Evolutionary conservation across 2,888 invertebrate species (phyloP).

Genomic region (Alloplasta piceator): DNA sequence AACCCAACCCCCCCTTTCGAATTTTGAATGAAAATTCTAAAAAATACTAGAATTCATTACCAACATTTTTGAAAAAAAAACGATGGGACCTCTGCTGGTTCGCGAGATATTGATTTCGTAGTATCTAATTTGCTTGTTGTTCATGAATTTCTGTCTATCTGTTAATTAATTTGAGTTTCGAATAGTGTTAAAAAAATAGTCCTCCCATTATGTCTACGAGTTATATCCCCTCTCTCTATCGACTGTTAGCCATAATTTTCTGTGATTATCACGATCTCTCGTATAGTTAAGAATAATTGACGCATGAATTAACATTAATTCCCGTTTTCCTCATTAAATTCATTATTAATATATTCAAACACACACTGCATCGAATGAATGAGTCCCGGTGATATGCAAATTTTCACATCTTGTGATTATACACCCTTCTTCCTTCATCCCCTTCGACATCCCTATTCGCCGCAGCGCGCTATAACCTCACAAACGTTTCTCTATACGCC

Average conservation of each 20-base stretch:
- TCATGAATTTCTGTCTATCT: too few relatives aligned
- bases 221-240: conserved; percentile 27
- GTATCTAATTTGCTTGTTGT: too few relatives aligned
- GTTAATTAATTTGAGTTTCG: too few relatives aligned
- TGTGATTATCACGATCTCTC: conserved; percentile 68
- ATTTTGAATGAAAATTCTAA: too few relatives aligned
- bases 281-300: conserved; percentile 70
- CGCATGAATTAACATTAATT: conserved; percentile 76
- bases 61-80: too few relatives aligned
- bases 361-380: conserved; percentile 74
- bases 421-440: conserved; percentile 57
- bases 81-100: too few relatives aligned
- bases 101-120: too few relatives aligned
- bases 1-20: too few relatives aligned
- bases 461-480: too few relatives aligned
- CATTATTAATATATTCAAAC: conserved; percentile 78
- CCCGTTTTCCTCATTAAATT: conserved; percentile 77
- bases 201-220: too few relatives aligned
- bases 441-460: conserved; percentile 42
- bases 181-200: too few relatives aligned
- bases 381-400: conserved; percentile 77
- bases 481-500: conserved; percentile 26
- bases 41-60: too few relatives aligned
- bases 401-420: conserved; percentile 63
- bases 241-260: conserved; percentile 55